Percentiles rank a stretch among this genome's conserved stretches.
These are phyloP conservation scores for Brachypalpus laphriformis DNA, from an alignment of 2,888 invertebrate species.

Conservation along the genomic window DNA sequence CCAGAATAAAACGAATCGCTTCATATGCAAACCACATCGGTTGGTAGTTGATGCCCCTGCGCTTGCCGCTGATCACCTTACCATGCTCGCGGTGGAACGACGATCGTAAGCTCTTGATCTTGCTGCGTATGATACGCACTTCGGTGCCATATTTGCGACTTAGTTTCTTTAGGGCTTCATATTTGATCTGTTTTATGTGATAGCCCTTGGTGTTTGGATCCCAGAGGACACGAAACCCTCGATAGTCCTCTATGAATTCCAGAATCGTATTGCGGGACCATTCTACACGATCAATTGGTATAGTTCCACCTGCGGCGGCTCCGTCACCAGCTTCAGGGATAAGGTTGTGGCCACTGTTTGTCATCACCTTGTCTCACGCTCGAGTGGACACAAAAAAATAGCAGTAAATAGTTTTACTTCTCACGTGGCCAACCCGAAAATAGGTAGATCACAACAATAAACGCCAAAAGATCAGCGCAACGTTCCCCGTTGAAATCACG, in stretches of 20 bases:
- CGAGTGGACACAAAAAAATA: not conserved
- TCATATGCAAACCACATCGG: conserved; percentile 83
- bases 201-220: conserved; percentile 82
- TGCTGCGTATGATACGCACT: conserved; percentile 81
- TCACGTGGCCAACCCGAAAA: conserved; percentile 67
- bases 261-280: conserved; percentile 81
- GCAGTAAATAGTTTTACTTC: conserved; percentile 31
- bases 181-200: conserved; percentile 81
- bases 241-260: conserved; percentile 81
- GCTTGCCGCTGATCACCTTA: conserved; percentile 80
- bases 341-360: conserved; percentile 65
- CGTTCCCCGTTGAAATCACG: conserved; percentile 83
- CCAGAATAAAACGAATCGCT: conserved; percentile 81
- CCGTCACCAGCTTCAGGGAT: conserved; percentile 54
- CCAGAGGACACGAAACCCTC: conserved; percentile 81
- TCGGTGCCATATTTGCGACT: conserved; percentile 81
- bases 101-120: conserved; percentile 81
- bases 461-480: conserved; percentile 77
- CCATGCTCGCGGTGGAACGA: conserved; percentile 82
- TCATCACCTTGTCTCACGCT: conserved; percentile 39
- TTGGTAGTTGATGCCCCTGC: conserved; percentile 80
- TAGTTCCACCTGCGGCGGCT: not conserved
- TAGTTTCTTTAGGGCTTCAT: conserved; percentile 80
- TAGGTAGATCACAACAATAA: conserved; percentile 67
- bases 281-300: conserved; percentile 79